Percentiles rank a stretch among this genome's conserved stretches.
phyloP scores from a whole-genome alignment of 2,888 invertebrate genomes.

The Stenoptilia bipunctidactyla region DNA sequence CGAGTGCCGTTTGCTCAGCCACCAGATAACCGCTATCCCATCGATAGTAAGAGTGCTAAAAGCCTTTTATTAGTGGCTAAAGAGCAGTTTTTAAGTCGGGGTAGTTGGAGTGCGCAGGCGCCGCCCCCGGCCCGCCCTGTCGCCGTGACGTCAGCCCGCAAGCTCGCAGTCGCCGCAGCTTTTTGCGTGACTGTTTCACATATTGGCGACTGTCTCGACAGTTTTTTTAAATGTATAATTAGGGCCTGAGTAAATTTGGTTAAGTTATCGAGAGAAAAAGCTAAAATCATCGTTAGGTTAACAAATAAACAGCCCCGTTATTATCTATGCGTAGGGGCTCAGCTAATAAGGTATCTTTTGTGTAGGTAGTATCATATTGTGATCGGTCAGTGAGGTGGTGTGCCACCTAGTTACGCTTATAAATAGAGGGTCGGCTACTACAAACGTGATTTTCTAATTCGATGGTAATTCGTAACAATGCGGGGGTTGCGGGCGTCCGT shows the following conservation, averaged over 20 bases:
- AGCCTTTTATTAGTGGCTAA: slow-evolving; percentile 48
- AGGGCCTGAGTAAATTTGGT: slow-evolving; percentile 46
- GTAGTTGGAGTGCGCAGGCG: slow-evolving; percentile 38
- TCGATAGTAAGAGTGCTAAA: slow-evolving; percentile 53
- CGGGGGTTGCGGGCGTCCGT: slow-evolving; percentile 34
- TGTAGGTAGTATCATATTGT: slow-evolving; percentile 4
- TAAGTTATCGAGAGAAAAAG: slow-evolving; percentile 45
- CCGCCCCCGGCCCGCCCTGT: slow-evolving; percentile 61
- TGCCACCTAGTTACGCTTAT: slow-evolving; percentile 66
- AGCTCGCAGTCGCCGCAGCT: slow-evolving; percentile 43
- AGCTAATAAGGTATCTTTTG: slow-evolving; percentile 6
- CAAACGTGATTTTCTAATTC: slow-evolving; percentile 58
- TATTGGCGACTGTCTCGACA: slow-evolving; percentile 62
- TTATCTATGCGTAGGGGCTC: neutral
- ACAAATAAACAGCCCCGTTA: slow-evolving; percentile 19
- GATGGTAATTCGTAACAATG: slow-evolving; percentile 60
- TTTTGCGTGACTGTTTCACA: slow-evolving; percentile 57
- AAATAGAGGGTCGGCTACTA: slow-evolving; percentile 35
- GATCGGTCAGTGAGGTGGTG: slow-evolving; percentile 27
- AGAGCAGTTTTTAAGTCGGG: slow-evolving; percentile 42
- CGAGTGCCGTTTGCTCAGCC: slow-evolving; percentile 40
- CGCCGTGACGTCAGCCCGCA: slow-evolving; percentile 60
- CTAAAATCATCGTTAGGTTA: slow-evolving; percentile 29
- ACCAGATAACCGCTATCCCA: slow-evolving; percentile 43
- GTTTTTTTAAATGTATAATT: slow-evolving; percentile 60